Evolutionary conservation across 2,888 invertebrate genomes (phyloP), one percentile per base, ranked within the genome.

Genomic region (Chymomyza amoena): DNA sequence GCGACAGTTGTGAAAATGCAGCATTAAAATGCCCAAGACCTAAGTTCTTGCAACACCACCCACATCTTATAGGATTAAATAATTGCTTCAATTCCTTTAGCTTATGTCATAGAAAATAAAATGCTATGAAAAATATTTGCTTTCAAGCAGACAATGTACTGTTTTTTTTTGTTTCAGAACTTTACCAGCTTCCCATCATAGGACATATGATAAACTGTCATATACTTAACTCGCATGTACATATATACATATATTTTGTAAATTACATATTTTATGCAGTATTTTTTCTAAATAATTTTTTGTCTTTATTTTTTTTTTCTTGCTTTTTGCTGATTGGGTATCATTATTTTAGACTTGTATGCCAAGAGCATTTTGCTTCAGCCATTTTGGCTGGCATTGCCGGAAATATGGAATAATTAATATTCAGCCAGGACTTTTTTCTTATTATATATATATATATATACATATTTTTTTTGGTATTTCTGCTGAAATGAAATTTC

Each of bases 401-500:
- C 80, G 80, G 86, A 81, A 83, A 83, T 86, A 70, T 73, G 65
- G 69, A 79, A 86, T 64, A 61, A 64, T 73, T 67, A 73, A 72
- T 72, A 61, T 72, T 61, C n/a, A 16, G 54, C 54, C 16, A 54
- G 7, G 18, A 54, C 15, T 54, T 20, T 18, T 54, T 18, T 54
- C 10, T 20, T 54, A 9, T 54, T 1, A 20, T 54, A 15, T 25
- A 25, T 20, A 20, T 20, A 51, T 54, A 15, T 54, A 7, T 54
- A 10, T 15, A 6, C 45, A 39, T 59, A 62, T 36, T 45, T 68
- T 36, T 20, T 54, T 36, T 70, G 45, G 20, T 16, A 61, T 75
- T 76, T 68, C 67, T 32, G 68, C 67, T 70, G 70, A 76, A 81
- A 84, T 61, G 69, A 87, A 81, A 81, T 81, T 84, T 84, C 87